Evolutionary conservation across 1,140 invertebrate species (phyloP), one percentile per base, ranked within the genome.

Genomic region (Hyphantria cunea): DNA sequence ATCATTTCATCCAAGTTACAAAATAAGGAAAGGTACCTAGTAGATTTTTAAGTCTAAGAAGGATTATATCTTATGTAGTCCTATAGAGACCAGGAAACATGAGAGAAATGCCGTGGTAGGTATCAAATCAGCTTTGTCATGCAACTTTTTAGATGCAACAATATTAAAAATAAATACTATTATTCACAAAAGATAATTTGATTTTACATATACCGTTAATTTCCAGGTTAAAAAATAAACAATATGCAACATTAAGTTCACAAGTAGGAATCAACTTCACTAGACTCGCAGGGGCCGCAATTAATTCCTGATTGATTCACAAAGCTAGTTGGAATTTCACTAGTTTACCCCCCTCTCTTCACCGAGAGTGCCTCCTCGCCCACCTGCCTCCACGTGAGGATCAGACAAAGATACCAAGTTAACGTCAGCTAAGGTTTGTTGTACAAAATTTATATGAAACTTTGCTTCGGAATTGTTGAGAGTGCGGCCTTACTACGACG

Each of bases 401-500:
- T 80, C 86, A 88, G 79, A 86, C 85, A 82, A 87, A 88, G 87
- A 90, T 88, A 81, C 84, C 65, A 82, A 90, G 82, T 86, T 85
- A 84, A 85, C 87, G 84, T 87, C 80, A 87, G 80, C 77, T 85
- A 83, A 83, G 81, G 81, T 81, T 87, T 81, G 78, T 83, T 86
- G 80, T 90, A 83, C 80, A 82, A 87, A 87, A 90, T 88, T 82
- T 88, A 88, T 88, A 88, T 84, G 70, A 87, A 88, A 87, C 82
- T 88, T 86, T 79, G 76, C 76, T 79, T 71, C 66, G 64, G 51
- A 75, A 69, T 63, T 78, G 61, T 60, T 47, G 50, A 58, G 47
- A 11, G 60, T 70, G 49, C 78, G 63, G 81, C 13, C 42, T 78
- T 34, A 12, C 12, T 75, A 64, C 50, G 64, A n/a, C 66, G 75